Conservation (phyloP, 2,797 vertebrate genomes). For the Parambassis ranga region DNA sequence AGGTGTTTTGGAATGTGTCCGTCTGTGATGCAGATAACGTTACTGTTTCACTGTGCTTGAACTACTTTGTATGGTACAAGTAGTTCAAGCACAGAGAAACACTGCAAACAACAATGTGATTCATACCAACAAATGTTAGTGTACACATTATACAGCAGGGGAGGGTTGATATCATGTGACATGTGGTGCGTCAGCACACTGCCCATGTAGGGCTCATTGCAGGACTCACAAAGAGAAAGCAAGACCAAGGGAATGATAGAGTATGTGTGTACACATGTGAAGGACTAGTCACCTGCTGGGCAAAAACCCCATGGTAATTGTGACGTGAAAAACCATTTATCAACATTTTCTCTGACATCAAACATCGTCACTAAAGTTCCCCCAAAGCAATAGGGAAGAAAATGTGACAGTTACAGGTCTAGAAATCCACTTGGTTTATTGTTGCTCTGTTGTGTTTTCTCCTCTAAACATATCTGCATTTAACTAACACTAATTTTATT, state of each 20-base stretch:
- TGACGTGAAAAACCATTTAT: slow-evolving; percentile 39
- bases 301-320: slow-evolving; percentile 1
- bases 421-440: too few relatives aligned
- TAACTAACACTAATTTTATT: too few relatives aligned
- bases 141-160: slow-evolving; percentile 4
- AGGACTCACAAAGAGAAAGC: background rate
- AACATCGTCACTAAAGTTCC: slow-evolving; percentile 12
- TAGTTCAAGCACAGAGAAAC: background rate
- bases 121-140: slow-evolving; percentile 30
- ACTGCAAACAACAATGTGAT: slow-evolving; percentile 35
- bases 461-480: too few relatives aligned
- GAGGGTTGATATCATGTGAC: slow-evolving; percentile 51
- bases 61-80: too few relatives aligned
- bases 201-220: slow-evolving; percentile 28
- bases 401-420: background rate
- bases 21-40: too few relatives aligned
- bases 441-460: too few relatives aligned
- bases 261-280: slow-evolving; percentile 36
- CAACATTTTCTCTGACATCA: slow-evolving; percentile 45
- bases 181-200: slow-evolving; percentile 51
- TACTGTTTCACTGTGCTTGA: too few relatives aligned
- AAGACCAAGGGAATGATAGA: slow-evolving; percentile 13
- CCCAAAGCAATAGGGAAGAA: background rate
- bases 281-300: slow-evolving; percentile 1
- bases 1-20: too few relatives aligned